phyloP scores from a whole-genome alignment of 2,113 vertebrate species.

The Gymnarchus niloticus region DNA sequence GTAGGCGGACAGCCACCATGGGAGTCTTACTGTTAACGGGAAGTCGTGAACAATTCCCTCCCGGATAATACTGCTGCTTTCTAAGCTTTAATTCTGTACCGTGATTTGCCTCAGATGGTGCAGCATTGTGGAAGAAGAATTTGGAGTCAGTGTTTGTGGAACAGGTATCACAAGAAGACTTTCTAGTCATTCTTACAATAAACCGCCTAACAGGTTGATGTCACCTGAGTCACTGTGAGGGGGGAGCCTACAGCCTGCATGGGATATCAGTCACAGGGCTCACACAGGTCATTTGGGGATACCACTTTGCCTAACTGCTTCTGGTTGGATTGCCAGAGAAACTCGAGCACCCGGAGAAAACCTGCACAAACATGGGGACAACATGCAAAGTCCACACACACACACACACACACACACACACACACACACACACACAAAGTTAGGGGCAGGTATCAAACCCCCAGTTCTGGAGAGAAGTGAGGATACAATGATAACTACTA shows the following conservation, averaged over 20 bases:
- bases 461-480: background rate
- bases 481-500: background rate
- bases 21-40: background rate
- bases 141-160: background rate
- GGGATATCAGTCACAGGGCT: too few species aligned
- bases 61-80: background rate
- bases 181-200: too few species aligned
- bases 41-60: background rate
- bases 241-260: too few species aligned
- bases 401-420: background rate
- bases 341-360: too few species aligned
- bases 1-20: background rate
- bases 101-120: background rate
- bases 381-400: background rate
- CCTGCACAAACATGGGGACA: background rate
- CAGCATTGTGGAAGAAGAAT: background rate
- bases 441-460: background rate
- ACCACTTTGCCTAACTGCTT: background rate
- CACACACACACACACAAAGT: background rate
- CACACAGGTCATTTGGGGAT: too few species aligned
- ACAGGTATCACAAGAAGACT: too few species aligned
- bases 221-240: background rate
- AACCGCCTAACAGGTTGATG: too few species aligned
- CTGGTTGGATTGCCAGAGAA: background rate
- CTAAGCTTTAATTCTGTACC: background rate